Conservation (phyloP, 1,140 invertebrate genomes). For the Habropoda laboriosa region DNA sequence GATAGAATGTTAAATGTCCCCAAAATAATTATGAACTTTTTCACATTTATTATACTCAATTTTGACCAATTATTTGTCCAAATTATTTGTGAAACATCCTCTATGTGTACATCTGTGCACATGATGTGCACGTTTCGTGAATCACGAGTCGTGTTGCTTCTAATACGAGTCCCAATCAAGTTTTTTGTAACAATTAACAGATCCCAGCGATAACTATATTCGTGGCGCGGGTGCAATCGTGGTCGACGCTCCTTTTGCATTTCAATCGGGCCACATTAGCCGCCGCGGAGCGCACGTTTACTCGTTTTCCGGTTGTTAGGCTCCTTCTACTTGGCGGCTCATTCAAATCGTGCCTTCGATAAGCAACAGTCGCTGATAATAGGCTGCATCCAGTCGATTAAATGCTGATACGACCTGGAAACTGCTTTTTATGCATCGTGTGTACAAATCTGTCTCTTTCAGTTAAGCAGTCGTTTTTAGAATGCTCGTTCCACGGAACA, state of each 20-base stretch:
- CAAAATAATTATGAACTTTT: too few species aligned
- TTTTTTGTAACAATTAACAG: slow-evolving; percentile 1
- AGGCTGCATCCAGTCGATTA: background rate
- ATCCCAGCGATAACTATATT: background rate
- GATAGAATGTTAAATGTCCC: too few species aligned
- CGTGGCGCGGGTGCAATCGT: background rate
- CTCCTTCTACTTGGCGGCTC: slow-evolving; percentile 3
- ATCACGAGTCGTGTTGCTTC: background rate
- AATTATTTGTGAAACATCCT: too few species aligned
- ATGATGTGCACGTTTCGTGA: background rate
- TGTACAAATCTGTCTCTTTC: background rate
- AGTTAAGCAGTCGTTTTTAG: background rate
- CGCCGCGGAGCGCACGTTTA: background rate
- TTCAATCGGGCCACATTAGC: background rate
- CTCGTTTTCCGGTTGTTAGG: slow-evolving; percentile 30
- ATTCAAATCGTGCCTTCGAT: slow-evolving; percentile 1
- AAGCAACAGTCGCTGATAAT: slow-evolving; percentile 19
- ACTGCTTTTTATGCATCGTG: slow-evolving; percentile 16
- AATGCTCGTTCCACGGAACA: background rate
- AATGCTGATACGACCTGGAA: slow-evolving; percentile 7
- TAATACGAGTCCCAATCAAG: background rate
- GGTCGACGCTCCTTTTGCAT: background rate
- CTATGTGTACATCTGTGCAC: too few species aligned
- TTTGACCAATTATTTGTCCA: too few species aligned
- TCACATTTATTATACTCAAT: too few species aligned